Evolutionary conservation across 30 jellyfish, hydroid and myxozoan genomes (phyloP).

Genomic region (Mastigias papua): DNA sequence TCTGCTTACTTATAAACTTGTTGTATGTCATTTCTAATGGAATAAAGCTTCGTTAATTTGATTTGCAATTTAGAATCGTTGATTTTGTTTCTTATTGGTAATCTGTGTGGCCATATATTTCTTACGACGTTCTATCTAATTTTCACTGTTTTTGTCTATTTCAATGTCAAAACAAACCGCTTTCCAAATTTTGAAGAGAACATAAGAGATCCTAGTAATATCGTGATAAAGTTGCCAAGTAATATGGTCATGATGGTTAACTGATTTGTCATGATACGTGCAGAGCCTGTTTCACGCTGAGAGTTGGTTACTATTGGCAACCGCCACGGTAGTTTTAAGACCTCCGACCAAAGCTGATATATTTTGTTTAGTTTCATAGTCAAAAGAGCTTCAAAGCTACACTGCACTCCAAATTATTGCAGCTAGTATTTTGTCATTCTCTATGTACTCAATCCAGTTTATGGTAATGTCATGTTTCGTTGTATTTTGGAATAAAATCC

Average conservation of each 20-base stretch:
- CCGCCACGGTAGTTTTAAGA: background rate
- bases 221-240: constrained; percentile 8
- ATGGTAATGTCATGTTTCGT: too few species aligned
- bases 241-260: background rate
- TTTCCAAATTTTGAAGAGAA: background rate
- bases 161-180: background rate
- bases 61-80: background rate
- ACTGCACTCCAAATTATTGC: too few species aligned
- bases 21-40: background rate
- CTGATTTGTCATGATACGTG: background rate
- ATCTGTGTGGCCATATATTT: background rate
- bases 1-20: background rate
- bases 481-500: too few species aligned
- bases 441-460: too few species aligned
- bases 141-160: background rate
- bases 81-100: background rate
- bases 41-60: background rate
- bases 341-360: background rate
- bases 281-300: background rate
- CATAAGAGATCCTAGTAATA: background rate
- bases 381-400: too few species aligned
- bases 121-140: background rate
- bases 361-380: background rate
- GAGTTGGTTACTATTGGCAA: background rate
- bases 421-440: too few species aligned